Conservation (phyloP, 2,797 vertebrate species). For the Urophycis tenuis region DNA sequence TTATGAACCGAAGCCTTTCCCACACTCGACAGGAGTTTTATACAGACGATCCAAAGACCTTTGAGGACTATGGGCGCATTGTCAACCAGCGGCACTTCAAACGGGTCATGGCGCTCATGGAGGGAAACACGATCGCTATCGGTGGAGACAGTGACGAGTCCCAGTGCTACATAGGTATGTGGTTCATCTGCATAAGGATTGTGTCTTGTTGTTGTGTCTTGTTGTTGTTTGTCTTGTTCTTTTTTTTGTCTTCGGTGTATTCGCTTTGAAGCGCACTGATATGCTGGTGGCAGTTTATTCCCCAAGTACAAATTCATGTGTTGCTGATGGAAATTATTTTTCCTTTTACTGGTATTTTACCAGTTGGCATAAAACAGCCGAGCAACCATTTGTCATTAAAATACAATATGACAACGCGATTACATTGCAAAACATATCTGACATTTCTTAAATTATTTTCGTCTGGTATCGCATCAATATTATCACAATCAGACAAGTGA, state of each 20-base stretch:
- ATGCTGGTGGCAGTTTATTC: no score
- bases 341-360: no score
- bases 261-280: background rate
- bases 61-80: conserved; percentile 84
- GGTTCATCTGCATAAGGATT: background rate
- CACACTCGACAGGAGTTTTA: conserved; percentile 81
- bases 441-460: background rate
- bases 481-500: background rate
- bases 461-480: background rate
- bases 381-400: background rate
- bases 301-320: no score
- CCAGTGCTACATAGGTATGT: conserved; percentile 78
- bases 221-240: no score
- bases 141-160: conserved; percentile 80
- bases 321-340: no score
- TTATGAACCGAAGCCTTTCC: background rate
- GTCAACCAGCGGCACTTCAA: conserved; percentile 81
- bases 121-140: conserved; percentile 78
- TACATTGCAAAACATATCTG: background rate
- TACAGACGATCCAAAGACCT: conserved; percentile 79
- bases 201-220: no score
- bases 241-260: background rate
- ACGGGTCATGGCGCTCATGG: conserved; percentile 74
- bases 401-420: background rate
- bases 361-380: background rate